These are phyloP conservation scores for Cephus pygmeus DNA, from an alignment of 2,888 invertebrate genomes.

Conservation along the genomic window DNA sequence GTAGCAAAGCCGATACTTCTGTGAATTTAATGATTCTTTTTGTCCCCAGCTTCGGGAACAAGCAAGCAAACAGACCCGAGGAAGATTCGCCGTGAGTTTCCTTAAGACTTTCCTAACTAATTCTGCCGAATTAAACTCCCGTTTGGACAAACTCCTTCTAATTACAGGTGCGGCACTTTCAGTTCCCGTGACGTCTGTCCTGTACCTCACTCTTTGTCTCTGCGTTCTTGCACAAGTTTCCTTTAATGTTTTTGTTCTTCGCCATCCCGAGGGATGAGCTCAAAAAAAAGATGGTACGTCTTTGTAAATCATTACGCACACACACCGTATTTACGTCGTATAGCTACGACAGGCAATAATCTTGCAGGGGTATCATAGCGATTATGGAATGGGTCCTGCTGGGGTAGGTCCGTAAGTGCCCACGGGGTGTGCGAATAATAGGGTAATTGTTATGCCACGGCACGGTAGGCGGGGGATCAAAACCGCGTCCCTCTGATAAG, in stretches of 20 bases:
- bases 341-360: constrained; percentile 3
- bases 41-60: neutral
- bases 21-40: neutral
- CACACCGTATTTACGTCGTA: neutral
- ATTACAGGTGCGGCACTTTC: constrained; percentile 34
- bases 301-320: neutral
- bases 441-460: constrained; percentile 65
- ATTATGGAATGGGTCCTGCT: neutral
- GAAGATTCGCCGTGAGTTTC: neutral
- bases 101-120: constrained; percentile 27
- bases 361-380: neutral
- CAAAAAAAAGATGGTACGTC: neutral
- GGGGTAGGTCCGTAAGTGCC: constrained; percentile 32
- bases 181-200: neutral
- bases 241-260: neutral
- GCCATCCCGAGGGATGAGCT: neutral
- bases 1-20: neutral
- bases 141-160: constrained; percentile 37
- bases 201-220: neutral
- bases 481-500: constrained; percentile 63
- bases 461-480: constrained; percentile 63
- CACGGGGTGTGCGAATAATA: constrained; percentile 49
- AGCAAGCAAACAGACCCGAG: neutral
- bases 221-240: neutral
- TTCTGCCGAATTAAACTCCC: constrained; percentile 46